Base-by-base conservation (phyloP, 2,888 invertebrate species). In the Hydriomena furcata region DNA sequence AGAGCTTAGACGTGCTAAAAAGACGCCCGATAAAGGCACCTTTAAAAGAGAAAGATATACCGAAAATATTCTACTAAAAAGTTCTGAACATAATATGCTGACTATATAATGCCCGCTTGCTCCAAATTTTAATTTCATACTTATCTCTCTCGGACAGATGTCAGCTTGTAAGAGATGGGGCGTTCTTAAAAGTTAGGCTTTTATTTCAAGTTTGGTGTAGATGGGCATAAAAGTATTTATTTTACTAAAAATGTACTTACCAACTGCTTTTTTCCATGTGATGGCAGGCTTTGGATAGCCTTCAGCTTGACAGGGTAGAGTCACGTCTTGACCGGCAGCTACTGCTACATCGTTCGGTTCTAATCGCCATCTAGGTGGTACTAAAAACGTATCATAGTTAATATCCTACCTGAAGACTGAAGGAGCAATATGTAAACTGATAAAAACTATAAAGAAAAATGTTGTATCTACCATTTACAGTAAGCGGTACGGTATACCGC, bases 281-380 rank as follows among this genome's bases (percentile, higher is more conserved):
- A 98, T 95, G 5, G 92, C 91, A 2, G 98, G 98, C 54, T 94
- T 94, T 0, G 98, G 98, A 82, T 97, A 98, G 1, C 98, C 98
- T 52, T 97, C 95, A 0, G 97, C 97, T 81, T 96, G 95, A 77
- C 98, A 98, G 74, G 97, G 95, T 31, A 98, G 86, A 10, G 94
- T 93, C 12, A 97, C 94, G 73, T 96, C 95, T 75, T 96, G 95
- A 0, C 95, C 95, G 0, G 95, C 94, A 5, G 95, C 95, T 30
- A 95, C 94, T 58, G 94, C 96, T n/a, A 94, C 92, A 73, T 96
- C 96, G 55, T 93, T 91, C 0, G 97, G 97, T 73, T 97, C 97
- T 64, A 96, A 90, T 10, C 97, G 93, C 95, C 97, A 97, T 73
- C 96, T 94, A 12, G 97, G 97, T 31, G 98, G 97, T 58, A 97